A percentile compares a stretch with the other conserved stretches of the same genome.
Conservation (phyloP, 2,888 invertebrate species). For the Linnaemya tessellans region DNA sequence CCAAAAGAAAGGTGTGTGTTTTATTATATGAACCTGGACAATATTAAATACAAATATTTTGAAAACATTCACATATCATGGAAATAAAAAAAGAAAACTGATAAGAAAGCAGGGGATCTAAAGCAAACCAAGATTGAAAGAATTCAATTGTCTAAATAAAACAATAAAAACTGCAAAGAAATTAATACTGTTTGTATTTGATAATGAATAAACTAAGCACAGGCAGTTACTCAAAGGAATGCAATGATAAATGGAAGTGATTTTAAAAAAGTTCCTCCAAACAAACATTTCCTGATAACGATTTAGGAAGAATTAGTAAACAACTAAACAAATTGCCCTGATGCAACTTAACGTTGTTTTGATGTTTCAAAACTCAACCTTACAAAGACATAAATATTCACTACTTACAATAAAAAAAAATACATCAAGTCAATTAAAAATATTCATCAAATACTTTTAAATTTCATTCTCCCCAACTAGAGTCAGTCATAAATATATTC, state of each 20-base stretch:
- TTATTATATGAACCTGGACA: conserved; percentile 40
- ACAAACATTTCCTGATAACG: too few relatives aligned
- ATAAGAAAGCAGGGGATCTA: conserved; percentile 38
- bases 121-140: conserved; percentile 50
- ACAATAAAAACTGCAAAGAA: conserved; percentile 57
- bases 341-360: too few relatives aligned
- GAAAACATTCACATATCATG: conserved; percentile 1
- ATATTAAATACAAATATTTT: conserved; percentile 41
- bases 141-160: conserved; percentile 61
- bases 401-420: not conserved
- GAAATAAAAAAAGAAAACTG: conserved; percentile 11
- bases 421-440: not conserved
- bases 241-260: not conserved
- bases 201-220: conserved; percentile 26
- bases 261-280: too few relatives aligned
- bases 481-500: conserved; percentile 10
- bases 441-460: conserved; percentile 16
- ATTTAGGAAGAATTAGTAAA: too few relatives aligned
- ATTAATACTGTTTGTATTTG: conserved; percentile 59
- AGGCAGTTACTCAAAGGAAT: conserved; percentile 21
- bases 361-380: too few relatives aligned
- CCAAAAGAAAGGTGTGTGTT: conserved; percentile 41
- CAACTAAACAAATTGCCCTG: too few relatives aligned
- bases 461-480: not conserved
- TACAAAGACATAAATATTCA: too few relatives aligned